Evolutionary conservation across 2,113 vertebrate species (phyloP), one percentile per base, ranked within the genome.

Genomic region (Ailurus styani): DNA sequence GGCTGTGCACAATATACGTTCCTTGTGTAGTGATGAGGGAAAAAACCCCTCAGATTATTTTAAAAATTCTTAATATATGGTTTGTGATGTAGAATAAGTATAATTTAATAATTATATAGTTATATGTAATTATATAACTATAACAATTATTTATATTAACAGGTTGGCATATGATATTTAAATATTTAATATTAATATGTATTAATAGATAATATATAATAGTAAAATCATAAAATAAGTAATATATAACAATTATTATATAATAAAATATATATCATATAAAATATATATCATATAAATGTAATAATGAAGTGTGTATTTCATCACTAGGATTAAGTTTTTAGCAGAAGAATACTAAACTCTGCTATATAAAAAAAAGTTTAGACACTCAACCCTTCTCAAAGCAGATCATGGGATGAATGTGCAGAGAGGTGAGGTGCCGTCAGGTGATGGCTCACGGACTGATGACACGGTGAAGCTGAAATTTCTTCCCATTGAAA

Each of bases 341-440:
- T 93, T 9, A 83, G 55, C 75, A 77, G 70, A 37, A 90, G 77
- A 95, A 70, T 95, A 81, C 25, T 94, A 81, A 85, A 81, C 68
- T 47, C 27, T 82, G 21, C 13, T 7, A 3, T 55, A 60, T 54
- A 54, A 97, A 79, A 96, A 86, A 83, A 68, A 10, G 34, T 20
- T 62, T 87, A 91, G 37, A 50, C 37, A 84, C 34, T 68, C 79
- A 93, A 40, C 45, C 54, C 20, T 87, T 81, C 62, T 91, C 27
- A 77, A 84, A 47, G 52, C 62, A 93, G 27, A 55, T n/a, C 1
- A 2, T 72, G 2, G 91, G 87, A 79, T 62, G 34, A 95, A 50
- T 52, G 14, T 78, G 14, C 54, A 87, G 86, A 81, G 82, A 91
- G 45, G 15, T 62, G 50, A 64, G 45, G 11, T 89, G 29, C 86